Percentiles rank a stretch among this genome's conserved stretches.
These are phyloP conservation scores for Mobula birostris DNA, from an alignment of 2,113 vertebrate genomes.

Conservation along the genomic window DNA sequence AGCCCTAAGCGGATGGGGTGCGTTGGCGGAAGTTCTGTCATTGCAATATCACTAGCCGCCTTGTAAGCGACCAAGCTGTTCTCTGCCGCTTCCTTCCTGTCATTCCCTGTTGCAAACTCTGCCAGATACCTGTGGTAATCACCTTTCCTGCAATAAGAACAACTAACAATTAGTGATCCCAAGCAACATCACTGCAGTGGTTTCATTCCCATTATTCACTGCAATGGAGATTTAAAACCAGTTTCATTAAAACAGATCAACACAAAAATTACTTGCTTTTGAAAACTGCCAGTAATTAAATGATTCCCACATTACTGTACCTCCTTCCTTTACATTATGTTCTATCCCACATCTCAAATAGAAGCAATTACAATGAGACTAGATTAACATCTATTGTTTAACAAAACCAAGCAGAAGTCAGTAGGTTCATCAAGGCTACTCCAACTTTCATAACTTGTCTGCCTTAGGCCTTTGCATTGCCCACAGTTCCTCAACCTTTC, in stretches of 20 bases:
- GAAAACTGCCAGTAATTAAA: neutral
- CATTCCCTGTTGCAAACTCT: conserved; percentile 94
- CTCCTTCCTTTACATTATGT: no score
- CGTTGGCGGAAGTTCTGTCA: conserved; percentile 88
- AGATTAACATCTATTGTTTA: no score
- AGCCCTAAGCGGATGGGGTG: conserved; percentile 97
- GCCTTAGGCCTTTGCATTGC: no score
- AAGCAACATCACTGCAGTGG: neutral
- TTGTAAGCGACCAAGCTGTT: conserved; percentile 98
- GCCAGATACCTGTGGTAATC: conserved; percentile 99
- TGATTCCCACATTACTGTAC: no score
- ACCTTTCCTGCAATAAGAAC: conserved; percentile 74
- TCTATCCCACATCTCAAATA: no score
- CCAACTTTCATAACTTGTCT: no score
- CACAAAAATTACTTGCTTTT: neutral
- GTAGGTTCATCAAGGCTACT: no score
- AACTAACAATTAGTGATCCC: neutral
- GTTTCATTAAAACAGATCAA: neutral
- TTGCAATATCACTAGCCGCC: conserved; percentile 92
- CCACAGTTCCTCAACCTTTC: no score
- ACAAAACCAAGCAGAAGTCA: no score
- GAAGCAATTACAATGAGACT: no score
- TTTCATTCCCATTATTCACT: neutral
- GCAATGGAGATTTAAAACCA: neutral
- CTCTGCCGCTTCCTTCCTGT: conserved; percentile 96